Evolutionary conservation across 2,113 vertebrate species (phyloP).

Genomic region (Abramis brama): DNA sequence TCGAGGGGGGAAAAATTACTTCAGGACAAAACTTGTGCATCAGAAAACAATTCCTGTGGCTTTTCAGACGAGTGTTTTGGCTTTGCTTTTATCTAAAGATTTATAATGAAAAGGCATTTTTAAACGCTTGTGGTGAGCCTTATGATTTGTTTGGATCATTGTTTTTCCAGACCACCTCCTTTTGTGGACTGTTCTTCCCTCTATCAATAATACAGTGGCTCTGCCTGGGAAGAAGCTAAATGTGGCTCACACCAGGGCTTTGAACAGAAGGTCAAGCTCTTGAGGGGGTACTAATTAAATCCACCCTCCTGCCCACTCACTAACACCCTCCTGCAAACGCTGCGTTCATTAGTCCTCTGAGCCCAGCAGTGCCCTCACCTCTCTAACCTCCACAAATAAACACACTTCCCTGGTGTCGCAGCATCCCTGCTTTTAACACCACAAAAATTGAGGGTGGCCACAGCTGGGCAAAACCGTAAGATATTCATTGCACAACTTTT

Average conservation of each 20-base stretch:
- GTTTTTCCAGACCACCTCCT: slow-evolving; percentile 4
- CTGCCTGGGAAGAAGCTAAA: slow-evolving; percentile 58
- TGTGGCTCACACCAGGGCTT: slow-evolving; percentile 63
- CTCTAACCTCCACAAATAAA: slow-evolving; percentile 50
- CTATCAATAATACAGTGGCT: slow-evolving; percentile 76
- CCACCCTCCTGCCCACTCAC: slow-evolving; percentile 64
- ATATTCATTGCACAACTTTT: no score
- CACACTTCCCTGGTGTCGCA: slow-evolving; percentile 40
- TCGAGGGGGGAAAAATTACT: slow-evolving; percentile 55
- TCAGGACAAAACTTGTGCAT: slow-evolving; percentile 31
- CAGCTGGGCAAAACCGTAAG: background rate
- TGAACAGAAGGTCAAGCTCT: slow-evolving; percentile 80
- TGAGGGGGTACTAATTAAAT: slow-evolving; percentile 78
- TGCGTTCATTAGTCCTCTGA: slow-evolving; percentile 72
- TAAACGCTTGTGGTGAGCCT: background rate
- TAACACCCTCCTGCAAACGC: slow-evolving; percentile 58
- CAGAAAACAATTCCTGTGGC: background rate
- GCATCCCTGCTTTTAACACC: slow-evolving; percentile 46
- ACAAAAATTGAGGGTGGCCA: no score
- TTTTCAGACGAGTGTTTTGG: background rate
- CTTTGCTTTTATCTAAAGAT: background rate
- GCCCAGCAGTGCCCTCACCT: slow-evolving; percentile 62
- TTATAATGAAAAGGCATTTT: background rate
- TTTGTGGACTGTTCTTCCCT: slow-evolving; percentile 10
- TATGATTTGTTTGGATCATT: background rate